Evolutionary conservation across 1,140 invertebrate genomes (phyloP), one percentile per base, ranked within the genome.

Genomic region (Drosophila micromelanica): DNA sequence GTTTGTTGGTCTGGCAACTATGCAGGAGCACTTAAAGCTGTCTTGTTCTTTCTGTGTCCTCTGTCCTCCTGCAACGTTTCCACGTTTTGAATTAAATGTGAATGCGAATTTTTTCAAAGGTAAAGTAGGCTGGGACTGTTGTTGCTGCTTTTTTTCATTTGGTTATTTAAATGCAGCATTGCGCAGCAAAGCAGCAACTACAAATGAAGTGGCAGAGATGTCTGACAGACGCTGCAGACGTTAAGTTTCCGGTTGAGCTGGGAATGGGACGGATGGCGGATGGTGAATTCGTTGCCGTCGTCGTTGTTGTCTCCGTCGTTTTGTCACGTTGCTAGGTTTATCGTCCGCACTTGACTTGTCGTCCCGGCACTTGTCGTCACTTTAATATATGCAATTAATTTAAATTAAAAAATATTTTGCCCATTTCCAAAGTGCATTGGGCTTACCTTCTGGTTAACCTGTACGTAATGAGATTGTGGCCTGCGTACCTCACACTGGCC

Each of bases 191-290:
- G 17, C 49, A 40, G 30, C 32, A 51, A 62, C 67, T 46, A 69
- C 63, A 73, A 78, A 82, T 81, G 78, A 80, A 80, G 69, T 80
- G 78, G 68, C 78, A 73, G 68, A 57, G 62, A 43, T 67, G 54
- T 43, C 43, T 62, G 78, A 81, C 78, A 80, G 73, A 55, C 37
- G 63, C 73, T 69, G 43, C 55, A 68, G 61, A 49, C 48, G 46
- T 49, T 49, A 54, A 43, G 52, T 76, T 76, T 48, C 63, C 49
- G 49, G 35, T 27, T 17, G 5, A 20, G 9, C 20, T 12, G 11
- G 9, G 20, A n/a, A 46, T 46, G 12, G 7, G 3, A 27, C 20
- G 43, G 15, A 45, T 9, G 43, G 9, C 20, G 17, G 43, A 20
- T 49, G 46, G 6, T 15, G 15, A 15, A 40, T 46, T 12, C 11